Base-by-base conservation (phyloP, 2,888 invertebrate genomes). In the Apamea sordens region DNA sequence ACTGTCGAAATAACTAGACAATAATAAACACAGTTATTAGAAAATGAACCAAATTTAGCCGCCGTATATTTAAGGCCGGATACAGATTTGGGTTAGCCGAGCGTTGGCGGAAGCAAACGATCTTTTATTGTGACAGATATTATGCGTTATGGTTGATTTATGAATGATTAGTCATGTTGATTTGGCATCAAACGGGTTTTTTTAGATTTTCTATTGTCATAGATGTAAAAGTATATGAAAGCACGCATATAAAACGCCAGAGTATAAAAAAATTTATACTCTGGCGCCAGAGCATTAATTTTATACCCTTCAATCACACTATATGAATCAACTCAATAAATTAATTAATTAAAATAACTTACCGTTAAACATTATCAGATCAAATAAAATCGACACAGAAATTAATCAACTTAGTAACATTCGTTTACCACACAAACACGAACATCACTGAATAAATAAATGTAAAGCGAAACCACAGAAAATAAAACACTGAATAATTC, bases 41-140 rank as follows among this genome's bases (percentile, higher is more conserved):
- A 79, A 76, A 75, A 77, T 63, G 21, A 24, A 67, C 79, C 79
- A 80, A 80, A 82, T 78, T 88, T 85, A 83, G 56, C 44, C 4
- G 67, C 21, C 59, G 76, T 79, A 64, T 61, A 83, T 80, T 73
- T 82, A 47, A 47, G n/a, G 73, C 92, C 90, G 93, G 93, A 93
- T 89, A 90, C 89, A 86, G 81, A 93, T 89, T 84, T 85, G 82
- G 93, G 93, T 91, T 92, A 90, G 76, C 61, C 81, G 89, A 86
- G 50, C 56, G 71, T 67, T 72, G 73, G 73, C 77, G 86, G 85
- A 87, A 88, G 67, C 69, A 47, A 71, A 79, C 64, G 77, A 82
- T 86, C 71, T 85, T 89, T 86, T 83, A 83, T 76, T 76, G 70
- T 73, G 83, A 80, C 83, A 83, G 72, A 77, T 79, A 85, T 80